Evolutionary conservation across 2,888 invertebrate genomes (phyloP).

Genomic region (Diplazon laetatorius): DNA sequence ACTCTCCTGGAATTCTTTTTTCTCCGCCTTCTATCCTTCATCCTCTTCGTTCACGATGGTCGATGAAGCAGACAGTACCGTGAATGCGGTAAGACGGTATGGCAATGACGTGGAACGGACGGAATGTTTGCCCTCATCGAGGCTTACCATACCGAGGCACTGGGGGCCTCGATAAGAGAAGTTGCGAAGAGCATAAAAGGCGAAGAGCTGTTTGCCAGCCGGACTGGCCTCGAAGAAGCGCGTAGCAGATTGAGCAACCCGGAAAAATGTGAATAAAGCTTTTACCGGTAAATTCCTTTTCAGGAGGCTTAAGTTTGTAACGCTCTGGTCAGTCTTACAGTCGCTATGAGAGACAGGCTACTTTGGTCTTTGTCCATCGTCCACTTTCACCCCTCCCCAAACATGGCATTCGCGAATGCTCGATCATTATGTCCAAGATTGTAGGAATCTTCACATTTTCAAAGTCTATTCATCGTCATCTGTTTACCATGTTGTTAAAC

Average conservation of each 20-base stretch:
- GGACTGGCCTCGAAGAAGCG: slow-evolving; percentile 26
- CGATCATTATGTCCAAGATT: background rate
- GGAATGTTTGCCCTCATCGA: slow-evolving; percentile 40
- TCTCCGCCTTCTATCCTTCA: background rate
- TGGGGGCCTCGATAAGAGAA: slow-evolving; percentile 11
- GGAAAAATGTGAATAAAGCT: slow-evolving; percentile 25
- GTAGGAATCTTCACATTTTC: background rate
- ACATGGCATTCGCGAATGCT: no score
- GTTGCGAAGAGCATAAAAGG: slow-evolving; percentile 24
- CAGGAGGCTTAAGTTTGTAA: slow-evolving; percentile 41
- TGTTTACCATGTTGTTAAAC: background rate
- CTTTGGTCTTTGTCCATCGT: slow-evolving; percentile 6
- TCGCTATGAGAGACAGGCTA: background rate
- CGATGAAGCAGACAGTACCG: background rate
- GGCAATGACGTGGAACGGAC: background rate
- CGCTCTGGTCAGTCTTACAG: slow-evolving; percentile 16
- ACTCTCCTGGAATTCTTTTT: background rate
- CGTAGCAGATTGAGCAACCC: slow-evolving; percentile 6
- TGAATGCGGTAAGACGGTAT: background rate
- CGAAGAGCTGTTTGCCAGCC: slow-evolving; percentile 40
- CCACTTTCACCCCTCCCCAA: slow-evolving; percentile 7
- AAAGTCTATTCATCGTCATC: background rate
- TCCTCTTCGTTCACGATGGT: background rate
- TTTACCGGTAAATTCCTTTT: slow-evolving; percentile 25
- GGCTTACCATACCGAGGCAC: background rate